Conservation (phyloP, 2,113 vertebrate genomes). For the Crotalus tigris region DNA sequence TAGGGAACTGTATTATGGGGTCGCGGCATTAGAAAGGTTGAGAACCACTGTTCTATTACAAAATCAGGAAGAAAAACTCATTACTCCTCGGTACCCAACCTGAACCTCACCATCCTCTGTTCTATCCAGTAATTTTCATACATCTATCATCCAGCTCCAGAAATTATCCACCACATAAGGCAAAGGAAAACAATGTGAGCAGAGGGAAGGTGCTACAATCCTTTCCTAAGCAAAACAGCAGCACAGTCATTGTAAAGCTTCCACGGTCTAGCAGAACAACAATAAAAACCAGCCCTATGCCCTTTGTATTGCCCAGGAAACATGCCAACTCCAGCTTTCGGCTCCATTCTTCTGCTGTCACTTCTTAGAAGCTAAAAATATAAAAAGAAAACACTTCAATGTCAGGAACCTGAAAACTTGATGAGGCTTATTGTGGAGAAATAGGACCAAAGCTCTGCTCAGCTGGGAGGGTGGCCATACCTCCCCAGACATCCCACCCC, state of each 20-base stretch:
- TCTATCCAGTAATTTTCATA: background rate
- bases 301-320: slow-evolving; percentile 37
- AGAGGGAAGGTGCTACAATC: background rate
- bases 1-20: too few species aligned
- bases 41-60: background rate
- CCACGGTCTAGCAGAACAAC: background rate
- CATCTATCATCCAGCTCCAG: background rate
- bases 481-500: background rate
- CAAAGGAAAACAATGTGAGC: background rate
- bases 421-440: background rate
- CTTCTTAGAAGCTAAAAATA: slow-evolving; percentile 6
- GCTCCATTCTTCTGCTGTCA: background rate
- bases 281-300: slow-evolving; percentile 32
- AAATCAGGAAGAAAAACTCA: background rate
- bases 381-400: background rate
- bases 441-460: background rate
- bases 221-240: background rate
- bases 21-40: too few species aligned
- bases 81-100: background rate
- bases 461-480: background rate
- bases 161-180: background rate
- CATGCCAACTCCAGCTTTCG: slow-evolving; percentile 45
- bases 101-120: background rate
- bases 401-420: background rate
- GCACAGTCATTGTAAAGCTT: slow-evolving; percentile 24